Percentiles rank a stretch among this genome's conserved stretches.
Conservation (phyloP, 2,113 vertebrate species). For the Xiphorhynchus elegans region DNA sequence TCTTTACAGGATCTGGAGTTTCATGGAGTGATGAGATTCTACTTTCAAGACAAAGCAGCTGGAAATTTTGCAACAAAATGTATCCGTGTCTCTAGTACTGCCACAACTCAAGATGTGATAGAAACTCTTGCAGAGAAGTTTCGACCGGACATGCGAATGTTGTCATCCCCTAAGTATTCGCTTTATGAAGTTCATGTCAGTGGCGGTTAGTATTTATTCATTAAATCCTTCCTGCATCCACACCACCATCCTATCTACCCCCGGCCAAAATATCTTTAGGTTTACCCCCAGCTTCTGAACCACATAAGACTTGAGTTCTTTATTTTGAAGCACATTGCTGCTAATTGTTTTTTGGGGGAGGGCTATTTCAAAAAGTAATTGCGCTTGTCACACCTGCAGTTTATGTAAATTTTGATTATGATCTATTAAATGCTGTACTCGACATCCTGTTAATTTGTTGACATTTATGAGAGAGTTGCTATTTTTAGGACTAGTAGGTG, state of each 20-base stretch:
- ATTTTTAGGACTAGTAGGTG: background rate
- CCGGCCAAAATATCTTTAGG: background rate
- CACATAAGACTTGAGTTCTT: fast-evolving
- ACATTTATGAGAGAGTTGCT: background rate
- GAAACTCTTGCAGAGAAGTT: constrained; percentile 98
- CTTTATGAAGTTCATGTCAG: constrained; percentile 98
- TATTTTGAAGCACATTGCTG: background rate
- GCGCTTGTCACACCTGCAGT: fast-evolving
- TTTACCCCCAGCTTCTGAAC: background rate
- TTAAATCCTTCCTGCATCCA: background rate
- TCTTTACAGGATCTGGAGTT: constrained; percentile 92
- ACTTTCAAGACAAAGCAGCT: constrained; percentile 98
- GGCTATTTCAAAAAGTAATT: background rate
- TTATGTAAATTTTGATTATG: background rate
- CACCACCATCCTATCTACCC: background rate
- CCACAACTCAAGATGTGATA: constrained; percentile 97
- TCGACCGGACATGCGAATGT: constrained; percentile 98
- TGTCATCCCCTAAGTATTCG: constrained; percentile 95
- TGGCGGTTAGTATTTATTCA: constrained; percentile 86
- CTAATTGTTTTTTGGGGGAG: background rate
- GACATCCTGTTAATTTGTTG: background rate
- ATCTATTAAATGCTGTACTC: background rate
- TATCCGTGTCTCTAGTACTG: constrained; percentile 96
- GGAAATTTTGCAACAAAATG: constrained; percentile 99
- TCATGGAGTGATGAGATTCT: constrained; percentile 99